Evolutionary conservation across 1,140 invertebrate genomes (phyloP).

Genomic region (Zaprionus nigranus): DNA sequence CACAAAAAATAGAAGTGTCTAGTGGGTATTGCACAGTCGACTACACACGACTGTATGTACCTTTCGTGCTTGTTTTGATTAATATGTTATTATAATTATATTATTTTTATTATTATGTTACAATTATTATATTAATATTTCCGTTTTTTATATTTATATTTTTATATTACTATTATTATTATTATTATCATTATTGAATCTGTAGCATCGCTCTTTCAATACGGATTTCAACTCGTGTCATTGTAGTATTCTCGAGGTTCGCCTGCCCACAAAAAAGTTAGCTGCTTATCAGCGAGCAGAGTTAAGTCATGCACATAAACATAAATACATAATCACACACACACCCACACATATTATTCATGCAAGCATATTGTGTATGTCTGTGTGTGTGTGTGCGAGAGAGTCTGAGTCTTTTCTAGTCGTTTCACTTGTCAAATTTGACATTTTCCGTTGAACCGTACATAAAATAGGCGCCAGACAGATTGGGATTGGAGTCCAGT

Average conservation of each 20-base stretch:
- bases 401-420: constrained; percentile 26
- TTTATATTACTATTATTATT: no score
- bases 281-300: constrained; percentile 30
- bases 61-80: no score
- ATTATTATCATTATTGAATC: no score
- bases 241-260: constrained; percentile 1
- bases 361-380: not conserved
- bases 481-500: constrained; percentile 48
- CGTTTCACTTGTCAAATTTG: constrained; percentile 66
- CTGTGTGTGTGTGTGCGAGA: not conserved
- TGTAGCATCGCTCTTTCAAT: no score
- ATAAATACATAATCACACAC: constrained; percentile 6
- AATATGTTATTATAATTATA: no score
- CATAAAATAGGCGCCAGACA: constrained; percentile 78
- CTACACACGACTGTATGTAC: no score
- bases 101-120: no score
- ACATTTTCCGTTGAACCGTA: constrained; percentile 78
- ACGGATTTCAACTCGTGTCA: constrained; percentile 21
- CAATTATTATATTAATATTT: no score
- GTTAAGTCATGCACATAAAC: constrained; percentile 2
- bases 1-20: no score
- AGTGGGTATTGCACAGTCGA: no score
- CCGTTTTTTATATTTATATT: no score
- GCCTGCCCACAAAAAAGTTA: constrained; percentile 7
- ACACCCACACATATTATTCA: not conserved